Evolutionary conservation across 2,797 vertebrate genomes (phyloP), one percentile per base, ranked within the genome.

Genomic region (Emydoidea blandingii): DNA sequence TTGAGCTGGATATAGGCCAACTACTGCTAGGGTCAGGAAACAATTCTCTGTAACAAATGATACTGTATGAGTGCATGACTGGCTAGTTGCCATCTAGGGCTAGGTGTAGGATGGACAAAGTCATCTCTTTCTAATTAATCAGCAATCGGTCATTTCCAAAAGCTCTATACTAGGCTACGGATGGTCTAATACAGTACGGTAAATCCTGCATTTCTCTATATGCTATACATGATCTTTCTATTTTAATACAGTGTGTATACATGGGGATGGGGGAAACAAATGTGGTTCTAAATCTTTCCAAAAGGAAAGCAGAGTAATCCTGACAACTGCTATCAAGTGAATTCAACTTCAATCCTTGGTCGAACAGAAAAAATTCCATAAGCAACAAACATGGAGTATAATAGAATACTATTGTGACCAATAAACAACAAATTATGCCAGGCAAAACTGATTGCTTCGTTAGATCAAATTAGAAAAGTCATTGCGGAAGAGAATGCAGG

Each of bases 391-490:
- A 76, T 16, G 11, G 72, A 47, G 91, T 80, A 79, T 54, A 79
- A 1, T 5, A 3, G 21, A 79, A 84, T 16, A 50, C 15, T 16
- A 50, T 21, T 74, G 5, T 1, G 19, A 34, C 41, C 1, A 91
- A 78, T 53, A 44, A 44, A 87, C 90, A 95, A 93, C 29, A 85
- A 88, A 81, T 4, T 6, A 31, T 25, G 34, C 19, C 57, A 49
- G 83, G 72, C 57, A 95, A 90, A 87, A 93, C 0, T 2, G 78
- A 91, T 50, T 83, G 65, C 1, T 94, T 88, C 57, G 11, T 83
- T 87, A 62, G 52, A 90, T 50, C 12, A 31, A 83, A 87, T 54
- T 23, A 86, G 47, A 41, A 81, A 86, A 83, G 89, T n/a, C 1
- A 54, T 25, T 93, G 74, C 74, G 76, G 89, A 96, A 92, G 65